These are phyloP conservation scores for Bothrops jararaca DNA, from an alignment of 2,113 vertebrate genomes.

Conservation along the genomic window DNA sequence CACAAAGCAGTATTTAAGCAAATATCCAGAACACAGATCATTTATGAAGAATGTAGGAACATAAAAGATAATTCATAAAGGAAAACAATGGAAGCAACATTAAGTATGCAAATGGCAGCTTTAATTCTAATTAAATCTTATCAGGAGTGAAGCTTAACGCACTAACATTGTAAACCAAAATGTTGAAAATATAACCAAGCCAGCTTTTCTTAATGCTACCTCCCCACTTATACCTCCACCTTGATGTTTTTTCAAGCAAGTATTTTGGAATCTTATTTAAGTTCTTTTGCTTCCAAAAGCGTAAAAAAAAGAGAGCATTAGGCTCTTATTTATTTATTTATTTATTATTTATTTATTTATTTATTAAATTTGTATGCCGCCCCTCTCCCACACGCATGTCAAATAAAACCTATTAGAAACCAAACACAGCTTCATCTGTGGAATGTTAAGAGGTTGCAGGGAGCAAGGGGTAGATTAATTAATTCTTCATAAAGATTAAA, in stretches of 20 bases:
- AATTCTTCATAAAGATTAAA: slow-evolving; percentile 18
- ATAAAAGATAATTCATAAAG: slow-evolving; percentile 38
- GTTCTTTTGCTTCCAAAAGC: slow-evolving; percentile 6
- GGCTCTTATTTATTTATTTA: no score
- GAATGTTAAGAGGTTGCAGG: background rate
- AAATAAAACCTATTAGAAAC: slow-evolving; percentile 6
- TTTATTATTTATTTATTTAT: no score
- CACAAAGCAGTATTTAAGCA: background rate
- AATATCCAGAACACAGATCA: slow-evolving; percentile 12
- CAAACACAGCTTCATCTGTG: slow-evolving; percentile 5
- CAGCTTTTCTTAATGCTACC: background rate
- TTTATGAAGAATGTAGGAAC: slow-evolving; percentile 18
- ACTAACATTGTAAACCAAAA: slow-evolving; percentile 39
- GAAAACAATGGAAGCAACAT: slow-evolving; percentile 44
- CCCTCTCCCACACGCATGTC: background rate
- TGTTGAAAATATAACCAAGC: slow-evolving; percentile 43
- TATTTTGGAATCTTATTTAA: slow-evolving; percentile 31
- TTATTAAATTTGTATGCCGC: no score
- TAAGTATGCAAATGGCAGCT: slow-evolving; percentile 26
- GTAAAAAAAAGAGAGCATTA: slow-evolving; percentile 22
- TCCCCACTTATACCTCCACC: background rate
- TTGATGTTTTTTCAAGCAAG: background rate
- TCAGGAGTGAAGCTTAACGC: slow-evolving; percentile 42
- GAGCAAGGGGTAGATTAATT: background rate
- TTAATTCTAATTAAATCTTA: slow-evolving; percentile 56